Base-by-base conservation (phyloP, 2,797 vertebrate genomes). In the Etheostoma perlongum region DNA sequence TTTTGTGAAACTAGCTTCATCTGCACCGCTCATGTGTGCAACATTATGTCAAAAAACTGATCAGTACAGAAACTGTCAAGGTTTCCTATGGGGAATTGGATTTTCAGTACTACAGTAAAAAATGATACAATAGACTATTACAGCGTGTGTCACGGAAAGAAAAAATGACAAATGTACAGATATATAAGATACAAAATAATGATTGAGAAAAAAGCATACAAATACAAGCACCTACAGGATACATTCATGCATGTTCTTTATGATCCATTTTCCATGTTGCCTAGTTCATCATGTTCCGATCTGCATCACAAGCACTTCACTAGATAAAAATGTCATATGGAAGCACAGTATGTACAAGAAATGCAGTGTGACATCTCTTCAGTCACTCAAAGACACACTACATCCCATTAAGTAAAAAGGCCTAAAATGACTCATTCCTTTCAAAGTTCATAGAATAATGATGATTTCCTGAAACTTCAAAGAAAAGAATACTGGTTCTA, bases 391-490 rank as follows among this genome's bases (percentile, higher is more conserved):
- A 70, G 36, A 9, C 23, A 57, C 27, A n/a, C 42, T 11, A 0
- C 23, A 54, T 18, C 13, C 9, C 18, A 14, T 40, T 40, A 59
- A 42, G 30, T 13, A 59, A 47, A 60, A 54, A 6, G 10, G 8
- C 3, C 25, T 1, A 2, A 72, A 65, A 62, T 51, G 14, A 65
- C 7, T 14, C 7, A 0, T 6, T 60, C 10, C 25, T 60, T 60
- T 25, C 10, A 40, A 23, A 40, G 40, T 65, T 64, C 61, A 67
- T 72, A 84, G 60, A 72, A 61, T 66, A 40, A 47, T 15, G 51
- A 79, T 59, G 6, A 81, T 81, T 64, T 58, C 12, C 40, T 13
- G 15, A 59, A 52, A 70, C 33, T 79, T 76, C 68, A 78, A 67
- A 72, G 57, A 54, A 59, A 12, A 57, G 42, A 40, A 73, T 52